Percentiles rank a stretch among this genome's conserved stretches.
Conservation (phyloP, 2,113 vertebrate species). For the Pyrgilauda ruficollis region DNA sequence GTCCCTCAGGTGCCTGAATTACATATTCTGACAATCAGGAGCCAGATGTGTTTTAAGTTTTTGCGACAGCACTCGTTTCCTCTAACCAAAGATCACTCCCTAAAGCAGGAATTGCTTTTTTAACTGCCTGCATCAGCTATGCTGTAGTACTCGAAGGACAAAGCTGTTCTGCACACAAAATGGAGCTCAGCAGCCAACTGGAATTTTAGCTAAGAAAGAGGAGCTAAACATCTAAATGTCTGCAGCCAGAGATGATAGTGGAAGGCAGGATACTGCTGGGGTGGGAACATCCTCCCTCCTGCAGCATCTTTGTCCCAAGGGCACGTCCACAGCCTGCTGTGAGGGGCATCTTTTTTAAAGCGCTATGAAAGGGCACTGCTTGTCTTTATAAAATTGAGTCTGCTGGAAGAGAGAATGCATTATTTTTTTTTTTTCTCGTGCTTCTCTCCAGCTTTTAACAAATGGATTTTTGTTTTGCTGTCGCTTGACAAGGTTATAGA, state of each 20-base stretch:
- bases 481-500: neutral
- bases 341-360: fast-evolving
- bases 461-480: neutral
- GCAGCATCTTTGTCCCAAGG: neutral
- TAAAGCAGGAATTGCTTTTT: neutral
- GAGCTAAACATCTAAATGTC: neutral
- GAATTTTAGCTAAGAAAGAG: neutral
- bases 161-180: neutral
- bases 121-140: neutral
- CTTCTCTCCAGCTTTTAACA: neutral
- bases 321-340: neutral
- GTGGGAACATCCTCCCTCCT: no score
- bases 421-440: no score
- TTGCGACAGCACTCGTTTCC: neutral
- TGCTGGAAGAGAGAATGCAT: neutral
- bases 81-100: neutral
- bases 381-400: neutral
- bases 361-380: neutral
- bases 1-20: neutral
- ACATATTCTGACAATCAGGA: neutral
- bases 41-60: neutral
- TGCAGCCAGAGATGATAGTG: fast-evolving
- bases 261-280: neutral
- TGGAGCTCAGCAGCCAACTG: neutral
- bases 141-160: neutral